These are phyloP conservation scores for Sussaba pulchella DNA, from an alignment of 2,888 invertebrate species.

Conservation along the genomic window DNA sequence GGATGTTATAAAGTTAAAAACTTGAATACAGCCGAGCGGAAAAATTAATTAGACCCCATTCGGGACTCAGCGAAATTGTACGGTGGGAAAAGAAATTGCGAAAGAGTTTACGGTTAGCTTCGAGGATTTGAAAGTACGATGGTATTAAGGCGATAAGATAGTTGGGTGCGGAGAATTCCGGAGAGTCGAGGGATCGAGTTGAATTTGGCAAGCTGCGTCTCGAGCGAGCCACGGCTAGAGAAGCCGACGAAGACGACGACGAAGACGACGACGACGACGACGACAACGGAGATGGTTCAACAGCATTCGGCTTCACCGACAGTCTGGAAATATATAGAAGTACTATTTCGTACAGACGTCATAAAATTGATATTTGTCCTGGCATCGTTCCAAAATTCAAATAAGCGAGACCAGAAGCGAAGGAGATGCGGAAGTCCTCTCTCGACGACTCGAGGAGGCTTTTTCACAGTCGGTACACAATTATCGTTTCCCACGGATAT, in stretches of 20 bases:
- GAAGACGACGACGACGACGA: no score
- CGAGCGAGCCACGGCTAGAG: constrained; percentile 13
- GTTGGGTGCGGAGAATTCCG: constrained; percentile 43
- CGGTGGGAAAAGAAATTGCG: constrained; percentile 3
- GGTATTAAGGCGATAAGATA: constrained; percentile 52
- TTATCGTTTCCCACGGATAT: constrained; percentile 67
- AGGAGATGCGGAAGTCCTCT: constrained; percentile 45
- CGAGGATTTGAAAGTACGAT: constrained; percentile 12
- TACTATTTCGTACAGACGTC: constrained; percentile 72
- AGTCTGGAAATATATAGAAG: constrained; percentile 69
- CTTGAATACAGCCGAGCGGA: not conserved
- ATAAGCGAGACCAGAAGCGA: constrained; percentile 70
- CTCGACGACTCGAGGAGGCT: constrained; percentile 54
- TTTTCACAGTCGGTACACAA: constrained; percentile 67
- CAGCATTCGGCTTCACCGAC: constrained; percentile 17
- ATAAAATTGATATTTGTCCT: constrained; percentile 79
- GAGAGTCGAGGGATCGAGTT: constrained; percentile 45
- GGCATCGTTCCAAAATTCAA: constrained; percentile 75
- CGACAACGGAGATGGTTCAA: constrained; percentile 52
- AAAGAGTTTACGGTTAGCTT: constrained; percentile 5
- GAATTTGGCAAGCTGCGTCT: constrained; percentile 65
- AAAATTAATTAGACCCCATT: constrained; percentile 4
- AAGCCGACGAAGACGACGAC: constrained; percentile 34
- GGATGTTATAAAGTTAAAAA: not conserved
- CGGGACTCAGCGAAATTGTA: not conserved